phyloP scores from a whole-genome alignment of 2,113 vertebrate species.

The Glaucomys volans region DNA sequence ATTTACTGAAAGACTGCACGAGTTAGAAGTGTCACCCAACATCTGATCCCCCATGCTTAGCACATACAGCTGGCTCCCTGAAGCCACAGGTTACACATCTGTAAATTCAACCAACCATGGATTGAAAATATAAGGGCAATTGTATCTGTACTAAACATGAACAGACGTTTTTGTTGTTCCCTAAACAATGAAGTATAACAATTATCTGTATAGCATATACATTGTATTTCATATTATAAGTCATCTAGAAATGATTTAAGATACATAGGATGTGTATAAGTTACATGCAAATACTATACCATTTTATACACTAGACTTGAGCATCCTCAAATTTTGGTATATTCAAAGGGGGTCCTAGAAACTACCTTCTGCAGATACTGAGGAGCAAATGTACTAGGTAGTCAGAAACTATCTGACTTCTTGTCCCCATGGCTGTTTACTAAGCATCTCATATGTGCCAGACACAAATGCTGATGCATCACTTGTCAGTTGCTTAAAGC shows the following conservation, averaged over 20 bases:
- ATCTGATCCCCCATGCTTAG: background rate
- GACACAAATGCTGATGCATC: background rate
- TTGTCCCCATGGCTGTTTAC: background rate
- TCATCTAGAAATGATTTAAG: background rate
- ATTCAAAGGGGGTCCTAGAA: background rate
- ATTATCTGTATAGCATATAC: too few species aligned
- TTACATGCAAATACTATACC: background rate
- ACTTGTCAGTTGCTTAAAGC: background rate
- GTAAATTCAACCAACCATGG: background rate
- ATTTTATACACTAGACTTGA: background rate
- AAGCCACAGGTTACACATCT: background rate
- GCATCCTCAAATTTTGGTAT: too few species aligned
- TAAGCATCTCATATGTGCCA: background rate
- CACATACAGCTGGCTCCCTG: too few species aligned
- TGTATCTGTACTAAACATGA: background rate
- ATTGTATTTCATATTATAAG: too few species aligned
- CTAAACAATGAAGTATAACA: background rate
- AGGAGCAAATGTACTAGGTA: background rate
- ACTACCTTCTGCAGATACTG: background rate
- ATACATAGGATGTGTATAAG: background rate
- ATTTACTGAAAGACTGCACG: background rate
- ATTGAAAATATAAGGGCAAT: too few species aligned
- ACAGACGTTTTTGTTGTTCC: background rate
- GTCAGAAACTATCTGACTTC: background rate
- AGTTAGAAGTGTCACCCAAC: background rate